phyloP scores from a whole-genome alignment of 1,140 invertebrate species.

The Condylostylus longicornis region DNA sequence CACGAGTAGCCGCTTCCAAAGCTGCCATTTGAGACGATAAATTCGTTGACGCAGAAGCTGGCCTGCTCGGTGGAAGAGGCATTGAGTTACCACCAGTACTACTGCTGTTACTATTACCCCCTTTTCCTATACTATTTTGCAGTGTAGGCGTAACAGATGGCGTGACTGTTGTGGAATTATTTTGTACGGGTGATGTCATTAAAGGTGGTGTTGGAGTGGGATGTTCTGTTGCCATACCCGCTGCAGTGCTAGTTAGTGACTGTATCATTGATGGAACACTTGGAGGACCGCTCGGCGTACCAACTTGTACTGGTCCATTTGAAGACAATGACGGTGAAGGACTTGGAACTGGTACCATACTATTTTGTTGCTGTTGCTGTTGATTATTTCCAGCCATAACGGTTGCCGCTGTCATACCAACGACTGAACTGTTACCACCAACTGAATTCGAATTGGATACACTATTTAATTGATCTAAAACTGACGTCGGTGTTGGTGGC shows the following conservation, averaged over 20 bases:
- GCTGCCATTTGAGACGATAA: constrained; percentile 56
- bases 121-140: constrained; percentile 8
- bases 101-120: constrained; percentile 3
- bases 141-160: constrained; percentile 9
- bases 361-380: constrained; percentile 30
- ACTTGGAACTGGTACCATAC: constrained; percentile 35
- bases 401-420: constrained; percentile 13
- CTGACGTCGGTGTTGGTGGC: constrained; percentile 30
- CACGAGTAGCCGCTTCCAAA: constrained; percentile 45
- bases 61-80: constrained; percentile 8
- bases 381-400: background rate
- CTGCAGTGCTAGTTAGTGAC: too few relatives aligned
- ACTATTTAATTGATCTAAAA: constrained; percentile 14
- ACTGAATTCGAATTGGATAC: background rate
- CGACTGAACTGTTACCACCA: too few relatives aligned
- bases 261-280: constrained; percentile 33
- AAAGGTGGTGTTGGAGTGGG: constrained; percentile 21
- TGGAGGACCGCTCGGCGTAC: constrained; percentile 37
- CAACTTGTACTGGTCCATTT: constrained; percentile 31
- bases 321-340: constrained; percentile 34
- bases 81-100: constrained; percentile 3
- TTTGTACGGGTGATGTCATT: constrained; percentile 18
- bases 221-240: too few relatives aligned
- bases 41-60: constrained; percentile 29
- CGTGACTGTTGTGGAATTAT: constrained; percentile 14